Evolutionary conservation across 2,113 vertebrate genomes (phyloP), one percentile per base, ranked within the genome.

Genomic region (Pangasianodon gigas): DNA sequence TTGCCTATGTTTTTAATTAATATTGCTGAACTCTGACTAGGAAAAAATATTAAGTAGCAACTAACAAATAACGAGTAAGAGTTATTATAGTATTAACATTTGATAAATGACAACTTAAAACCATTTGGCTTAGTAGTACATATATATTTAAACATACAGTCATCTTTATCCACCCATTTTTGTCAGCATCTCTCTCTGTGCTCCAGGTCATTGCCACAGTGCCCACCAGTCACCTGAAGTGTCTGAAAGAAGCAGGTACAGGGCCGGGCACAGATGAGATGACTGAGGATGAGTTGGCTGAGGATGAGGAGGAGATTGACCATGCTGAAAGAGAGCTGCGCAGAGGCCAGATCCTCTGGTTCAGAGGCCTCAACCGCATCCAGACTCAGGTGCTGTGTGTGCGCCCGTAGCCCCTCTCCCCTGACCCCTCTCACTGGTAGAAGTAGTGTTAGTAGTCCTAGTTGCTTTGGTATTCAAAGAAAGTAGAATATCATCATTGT

Each of bases 271-370:
- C 97, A 0, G 96, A 96, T 0, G 97, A 97, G 85, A 97, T 98
- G 86, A 96, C 96, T 0, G 97, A 97, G 0, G 97, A 98, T 90
- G 97, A 98, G 90, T 69, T 97, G 89, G 97, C 97, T 0, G 97
- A 98, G 89, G 97, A 97, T 1, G 97, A 98, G 89, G 97, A 98
- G 87, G 97, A 98, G 95, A 98, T 98, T 0, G 97, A 98, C 95
- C 97, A 97, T 0, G 97, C 97, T 0, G 97, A 98, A 92, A 93
- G 97, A 56, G 97, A 98, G 93, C 96, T 98, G 71, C 96, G 97
- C 87, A 95, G 97, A 4, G 97, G 97, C 85, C 97, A 98, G 95
- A 97, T 98, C 95, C 97, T 98, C 91, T 98, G 97, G 97, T 98
- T 98, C 94, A 96, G 97, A 92, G 97, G 97, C 85, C 97, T 98